Evolutionary conservation across 2,113 vertebrate species (phyloP).

Genomic region (Dasyurus viverrinus): DNA sequence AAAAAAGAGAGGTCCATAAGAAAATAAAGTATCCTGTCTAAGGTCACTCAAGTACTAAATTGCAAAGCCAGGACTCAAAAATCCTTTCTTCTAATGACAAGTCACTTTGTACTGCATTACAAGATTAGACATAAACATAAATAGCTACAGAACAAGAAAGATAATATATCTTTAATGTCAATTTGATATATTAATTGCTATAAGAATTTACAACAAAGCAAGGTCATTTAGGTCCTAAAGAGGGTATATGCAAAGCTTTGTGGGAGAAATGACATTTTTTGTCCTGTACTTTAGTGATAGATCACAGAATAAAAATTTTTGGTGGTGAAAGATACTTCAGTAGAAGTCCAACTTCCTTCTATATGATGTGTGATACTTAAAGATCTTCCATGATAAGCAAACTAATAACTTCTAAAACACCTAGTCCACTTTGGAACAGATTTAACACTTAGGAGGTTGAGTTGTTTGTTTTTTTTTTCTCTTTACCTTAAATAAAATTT

Average conservation of each 20-base stretch:
- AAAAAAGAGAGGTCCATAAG: not conserved
- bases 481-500: not conserved
- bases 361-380: not conserved
- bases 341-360: not conserved
- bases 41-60: not conserved
- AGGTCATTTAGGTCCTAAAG: not conserved
- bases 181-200: not conserved
- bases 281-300: not conserved
- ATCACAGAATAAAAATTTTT: not conserved
- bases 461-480: not conserved
- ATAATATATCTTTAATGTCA: not conserved
- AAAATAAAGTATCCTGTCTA: not conserved
- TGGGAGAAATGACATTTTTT: not conserved
- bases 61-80: not conserved
- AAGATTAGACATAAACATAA: not conserved
- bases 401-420: not conserved
- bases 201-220: not conserved
- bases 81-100: not conserved
- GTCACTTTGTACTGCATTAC: not conserved
- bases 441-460: not conserved
- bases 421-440: not conserved
- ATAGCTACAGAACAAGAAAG: not conserved
- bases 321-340: not conserved
- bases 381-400: not conserved
- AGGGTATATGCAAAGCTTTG: not conserved